Percentiles rank a stretch among this genome's conserved stretches.
These are phyloP conservation scores for Polymixis flavicincta DNA, from an alignment of 2,888 invertebrate species.

Conservation along the genomic window DNA sequence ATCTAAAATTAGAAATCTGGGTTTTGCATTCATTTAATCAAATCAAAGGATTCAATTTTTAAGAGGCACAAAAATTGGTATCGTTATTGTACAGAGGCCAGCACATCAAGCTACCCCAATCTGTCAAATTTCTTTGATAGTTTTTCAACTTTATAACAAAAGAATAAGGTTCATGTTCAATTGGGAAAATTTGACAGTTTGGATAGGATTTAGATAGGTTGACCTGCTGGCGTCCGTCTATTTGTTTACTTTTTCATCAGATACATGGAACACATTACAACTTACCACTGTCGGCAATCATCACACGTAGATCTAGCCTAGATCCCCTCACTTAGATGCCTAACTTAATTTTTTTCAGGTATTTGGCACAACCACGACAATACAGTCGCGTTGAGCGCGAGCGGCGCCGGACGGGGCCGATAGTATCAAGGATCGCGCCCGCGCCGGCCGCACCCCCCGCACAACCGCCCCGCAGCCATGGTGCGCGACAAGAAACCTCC, in stretches of 20 bases:
- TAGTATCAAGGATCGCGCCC: constrained; percentile 86
- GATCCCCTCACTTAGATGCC: constrained; percentile 30
- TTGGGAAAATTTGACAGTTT: too few species aligned
- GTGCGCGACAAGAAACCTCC: constrained; percentile 89
- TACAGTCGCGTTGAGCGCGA: constrained; percentile 82
- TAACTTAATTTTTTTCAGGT: constrained; percentile 73
- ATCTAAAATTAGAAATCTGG: not conserved
- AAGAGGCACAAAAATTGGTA: not conserved
- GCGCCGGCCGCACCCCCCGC: constrained; percentile 75
- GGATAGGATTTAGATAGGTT: too few species aligned
- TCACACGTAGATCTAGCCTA: constrained; percentile 38
- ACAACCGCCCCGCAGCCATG: constrained; percentile 81
- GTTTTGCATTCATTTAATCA: not conserved
- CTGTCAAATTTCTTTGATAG: too few species aligned
- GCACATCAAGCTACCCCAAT: too few species aligned
- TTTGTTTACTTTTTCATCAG: not conserved
- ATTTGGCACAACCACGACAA: constrained; percentile 88
- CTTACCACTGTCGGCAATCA: constrained; percentile 7
- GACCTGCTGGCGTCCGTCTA: too few species aligned
- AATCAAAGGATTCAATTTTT: not conserved
- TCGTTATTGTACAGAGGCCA: too few species aligned
- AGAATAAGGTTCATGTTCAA: too few species aligned
- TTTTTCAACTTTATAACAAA: too few species aligned
- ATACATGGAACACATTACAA: not conserved
- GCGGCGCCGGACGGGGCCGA: constrained; percentile 84